Evolutionary conservation across 2,113 vertebrate species (phyloP).

Genomic region (Platycercus adscitus): DNA sequence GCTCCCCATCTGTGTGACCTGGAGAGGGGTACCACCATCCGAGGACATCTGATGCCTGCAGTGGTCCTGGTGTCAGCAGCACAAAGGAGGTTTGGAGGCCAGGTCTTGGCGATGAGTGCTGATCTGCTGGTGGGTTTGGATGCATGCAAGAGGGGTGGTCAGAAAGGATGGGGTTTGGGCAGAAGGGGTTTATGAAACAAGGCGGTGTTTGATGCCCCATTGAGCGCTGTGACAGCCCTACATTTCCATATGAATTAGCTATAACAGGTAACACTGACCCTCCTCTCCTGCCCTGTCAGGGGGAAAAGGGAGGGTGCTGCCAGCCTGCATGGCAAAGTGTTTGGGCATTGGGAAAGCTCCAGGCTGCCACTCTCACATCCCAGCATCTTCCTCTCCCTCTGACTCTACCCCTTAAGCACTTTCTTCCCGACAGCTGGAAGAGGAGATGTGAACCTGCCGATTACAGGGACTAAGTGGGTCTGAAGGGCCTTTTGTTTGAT

Average conservation of each 20-base stretch:
- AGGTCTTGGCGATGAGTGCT: neutral
- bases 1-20: neutral
- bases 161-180: neutral
- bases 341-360: neutral
- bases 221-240: neutral
- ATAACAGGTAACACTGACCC: neutral
- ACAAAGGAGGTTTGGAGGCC: neutral
- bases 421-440: slow-evolving; percentile 9
- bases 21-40: neutral
- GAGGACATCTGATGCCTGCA: neutral
- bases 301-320: neutral
- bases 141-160: neutral
- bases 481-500: slow-evolving; percentile 71
- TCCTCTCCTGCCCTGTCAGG: slow-evolving; percentile 20
- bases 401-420: neutral
- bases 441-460: slow-evolving; percentile 35
- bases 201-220: neutral
- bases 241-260: neutral
- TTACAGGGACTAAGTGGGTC: slow-evolving; percentile 59
- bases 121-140: neutral
- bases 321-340: neutral
- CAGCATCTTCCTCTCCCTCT: neutral
- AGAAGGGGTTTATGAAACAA: neutral
- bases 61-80: neutral
- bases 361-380: neutral